Evolutionary conservation across 2,113 vertebrate genomes (phyloP).

Genomic region (Rissa tridactyla): DNA sequence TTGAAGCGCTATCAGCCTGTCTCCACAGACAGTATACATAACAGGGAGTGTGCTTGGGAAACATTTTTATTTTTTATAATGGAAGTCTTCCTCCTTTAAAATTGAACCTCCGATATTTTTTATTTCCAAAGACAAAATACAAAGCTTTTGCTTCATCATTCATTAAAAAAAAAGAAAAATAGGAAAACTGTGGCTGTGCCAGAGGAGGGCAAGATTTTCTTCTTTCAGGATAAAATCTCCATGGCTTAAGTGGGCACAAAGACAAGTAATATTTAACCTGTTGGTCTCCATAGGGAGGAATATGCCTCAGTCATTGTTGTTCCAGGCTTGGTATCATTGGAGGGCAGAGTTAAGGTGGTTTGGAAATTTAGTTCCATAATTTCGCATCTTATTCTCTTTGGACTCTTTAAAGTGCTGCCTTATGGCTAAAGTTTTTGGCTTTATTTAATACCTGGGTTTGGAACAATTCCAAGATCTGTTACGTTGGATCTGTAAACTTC

Average conservation of each 20-base stretch:
- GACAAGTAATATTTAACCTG: background rate
- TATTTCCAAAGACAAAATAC: background rate
- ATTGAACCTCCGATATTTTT: background rate
- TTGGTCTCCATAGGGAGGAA: background rate
- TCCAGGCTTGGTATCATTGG: background rate
- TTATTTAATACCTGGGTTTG: background rate
- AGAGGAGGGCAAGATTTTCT: background rate
- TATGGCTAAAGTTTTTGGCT: background rate
- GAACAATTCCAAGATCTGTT: background rate
- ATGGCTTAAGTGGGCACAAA: background rate
- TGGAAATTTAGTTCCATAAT: background rate
- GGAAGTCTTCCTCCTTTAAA: background rate
- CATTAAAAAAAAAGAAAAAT: background rate
- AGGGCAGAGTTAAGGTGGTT: background rate
- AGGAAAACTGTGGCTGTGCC: background rate
- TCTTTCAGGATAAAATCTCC: background rate
- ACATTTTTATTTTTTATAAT: background rate
- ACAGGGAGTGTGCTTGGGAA: background rate
- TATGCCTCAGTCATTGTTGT: accelerated
- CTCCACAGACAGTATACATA: background rate
- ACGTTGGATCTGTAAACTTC: background rate
- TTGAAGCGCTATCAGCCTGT: background rate
- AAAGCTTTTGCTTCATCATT: background rate
- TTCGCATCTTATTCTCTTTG: background rate
- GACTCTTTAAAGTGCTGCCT: background rate